phyloP scores from a whole-genome alignment of 2,797 vertebrate genomes.

The Lagodon rhomboides region DNA sequence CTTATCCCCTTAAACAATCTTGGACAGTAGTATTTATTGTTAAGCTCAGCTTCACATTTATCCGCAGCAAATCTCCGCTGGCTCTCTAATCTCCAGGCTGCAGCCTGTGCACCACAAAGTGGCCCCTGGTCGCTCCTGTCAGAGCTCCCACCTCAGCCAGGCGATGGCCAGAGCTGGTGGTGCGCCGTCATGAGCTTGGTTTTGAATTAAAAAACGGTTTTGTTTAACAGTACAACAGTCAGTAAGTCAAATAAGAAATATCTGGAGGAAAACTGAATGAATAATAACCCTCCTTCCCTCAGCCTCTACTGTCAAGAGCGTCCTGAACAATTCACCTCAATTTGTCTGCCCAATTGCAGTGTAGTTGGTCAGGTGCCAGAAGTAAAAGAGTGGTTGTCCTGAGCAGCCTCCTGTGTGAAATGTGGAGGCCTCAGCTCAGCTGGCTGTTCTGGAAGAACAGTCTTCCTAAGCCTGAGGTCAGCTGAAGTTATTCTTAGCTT shows the following conservation, averaged over 20 bases:
- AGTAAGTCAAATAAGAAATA: not conserved
- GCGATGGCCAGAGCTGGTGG: not conserved
- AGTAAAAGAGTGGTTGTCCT: not conserved
- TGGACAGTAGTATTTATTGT: slow-evolving; percentile 75
- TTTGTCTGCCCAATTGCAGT: not conserved
- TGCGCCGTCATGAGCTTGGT: not conserved
- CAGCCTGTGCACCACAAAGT: slow-evolving; percentile 51
- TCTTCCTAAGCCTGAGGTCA: not conserved
- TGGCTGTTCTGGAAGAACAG: not conserved
- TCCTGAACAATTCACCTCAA: not conserved
- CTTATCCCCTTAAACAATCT: slow-evolving; percentile 80
- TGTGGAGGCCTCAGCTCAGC: not conserved
- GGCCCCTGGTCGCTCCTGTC: slow-evolving; percentile 39
- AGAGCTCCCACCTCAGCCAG: slow-evolving; percentile 13
- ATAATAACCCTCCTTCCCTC: not conserved
- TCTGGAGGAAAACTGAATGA: not conserved
- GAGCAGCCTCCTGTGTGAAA: not conserved
- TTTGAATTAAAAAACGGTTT: slow-evolving; percentile 2
- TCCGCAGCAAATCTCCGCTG: slow-evolving; percentile 69
- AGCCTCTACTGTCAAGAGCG: not conserved
- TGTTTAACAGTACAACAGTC: not conserved
- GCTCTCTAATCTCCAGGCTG: slow-evolving; percentile 70
- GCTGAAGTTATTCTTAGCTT: not conserved
- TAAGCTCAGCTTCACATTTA: slow-evolving; percentile 75
- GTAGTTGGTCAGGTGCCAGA: slow-evolving; percentile 11